phyloP scores from a whole-genome alignment of 2,113 vertebrate genomes.

The Cyphomyrus discorhynchus region DNA sequence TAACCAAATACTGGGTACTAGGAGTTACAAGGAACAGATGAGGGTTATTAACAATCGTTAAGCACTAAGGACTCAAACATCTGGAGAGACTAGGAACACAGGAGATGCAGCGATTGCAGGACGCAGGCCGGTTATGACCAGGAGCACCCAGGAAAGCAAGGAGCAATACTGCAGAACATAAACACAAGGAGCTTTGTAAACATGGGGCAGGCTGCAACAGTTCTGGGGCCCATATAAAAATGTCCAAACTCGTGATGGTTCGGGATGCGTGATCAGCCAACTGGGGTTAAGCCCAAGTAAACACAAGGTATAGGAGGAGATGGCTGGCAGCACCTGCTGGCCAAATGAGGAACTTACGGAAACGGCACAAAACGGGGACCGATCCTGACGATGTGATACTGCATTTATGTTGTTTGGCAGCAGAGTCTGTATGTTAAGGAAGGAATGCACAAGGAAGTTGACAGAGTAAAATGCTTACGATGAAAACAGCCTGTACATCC shows the following conservation, averaged over 20 bases:
- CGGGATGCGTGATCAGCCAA: too few relatives aligned
- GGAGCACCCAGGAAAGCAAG: not conserved
- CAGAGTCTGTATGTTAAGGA: not conserved
- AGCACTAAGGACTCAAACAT: not conserved
- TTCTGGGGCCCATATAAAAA: not conserved
- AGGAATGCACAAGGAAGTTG: not conserved
- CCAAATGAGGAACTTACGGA: not conserved
- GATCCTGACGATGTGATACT: too few relatives aligned
- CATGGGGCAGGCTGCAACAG: too few relatives aligned
- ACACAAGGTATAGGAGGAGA: not conserved
- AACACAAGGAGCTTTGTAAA: not conserved
- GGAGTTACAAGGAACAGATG: not conserved
- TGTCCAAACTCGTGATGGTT: too few relatives aligned
- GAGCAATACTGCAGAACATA: not conserved
- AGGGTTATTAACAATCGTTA: not conserved
- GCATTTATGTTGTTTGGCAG: not conserved
- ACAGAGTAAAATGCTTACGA: too few relatives aligned
- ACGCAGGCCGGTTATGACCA: not conserved
- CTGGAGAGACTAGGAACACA: not conserved
- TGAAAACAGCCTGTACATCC: too few relatives aligned
- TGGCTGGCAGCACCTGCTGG: too few relatives aligned
- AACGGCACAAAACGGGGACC: not conserved
- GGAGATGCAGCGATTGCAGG: not conserved
- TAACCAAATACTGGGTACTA: not conserved
- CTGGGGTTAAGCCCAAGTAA: too few relatives aligned